These are phyloP conservation scores for Xanthorhoe designata DNA, from an alignment of 2,888 invertebrate species.

Conservation along the genomic window DNA sequence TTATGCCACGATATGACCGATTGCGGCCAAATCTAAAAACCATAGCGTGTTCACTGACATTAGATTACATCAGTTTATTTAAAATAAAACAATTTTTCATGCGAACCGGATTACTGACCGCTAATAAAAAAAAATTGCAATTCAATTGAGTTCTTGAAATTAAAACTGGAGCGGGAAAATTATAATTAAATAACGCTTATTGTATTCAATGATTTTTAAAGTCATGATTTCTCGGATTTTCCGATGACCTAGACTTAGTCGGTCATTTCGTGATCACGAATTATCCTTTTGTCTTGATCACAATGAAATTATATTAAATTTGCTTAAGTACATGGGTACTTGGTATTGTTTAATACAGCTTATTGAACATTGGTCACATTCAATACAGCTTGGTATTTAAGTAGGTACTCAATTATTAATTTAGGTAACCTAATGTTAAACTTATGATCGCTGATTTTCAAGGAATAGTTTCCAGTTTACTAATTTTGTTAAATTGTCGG, in stretches of 20 bases:
- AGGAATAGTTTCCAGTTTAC: no score
- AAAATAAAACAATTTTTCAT: conserved; percentile 18
- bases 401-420: no score
- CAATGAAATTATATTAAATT: conserved; percentile 3
- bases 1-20: conserved; percentile 42
- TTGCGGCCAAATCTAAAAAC: conserved; percentile 32
- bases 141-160: conserved; percentile 26
- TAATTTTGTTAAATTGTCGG: no score
- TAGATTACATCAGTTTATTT: conserved; percentile 33
- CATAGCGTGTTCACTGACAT: conserved; percentile 17
- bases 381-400: neutral
- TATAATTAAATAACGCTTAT: conserved; percentile 17
- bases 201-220: conserved; percentile 14
- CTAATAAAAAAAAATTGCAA: conserved; percentile 22
- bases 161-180: conserved; percentile 27
- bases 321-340: neutral
- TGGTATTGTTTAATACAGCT: neutral
- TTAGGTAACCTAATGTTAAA: no score
- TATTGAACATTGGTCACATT: neutral
- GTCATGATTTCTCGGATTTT: conserved; percentile 32
- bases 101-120: conserved; percentile 22
- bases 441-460: no score
- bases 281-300: conserved; percentile 10
- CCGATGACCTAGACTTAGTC: conserved; percentile 34
- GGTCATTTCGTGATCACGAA: conserved; percentile 24